Base-by-base conservation (phyloP, 2,113 vertebrate species). In the Cairina moschata region DNA sequence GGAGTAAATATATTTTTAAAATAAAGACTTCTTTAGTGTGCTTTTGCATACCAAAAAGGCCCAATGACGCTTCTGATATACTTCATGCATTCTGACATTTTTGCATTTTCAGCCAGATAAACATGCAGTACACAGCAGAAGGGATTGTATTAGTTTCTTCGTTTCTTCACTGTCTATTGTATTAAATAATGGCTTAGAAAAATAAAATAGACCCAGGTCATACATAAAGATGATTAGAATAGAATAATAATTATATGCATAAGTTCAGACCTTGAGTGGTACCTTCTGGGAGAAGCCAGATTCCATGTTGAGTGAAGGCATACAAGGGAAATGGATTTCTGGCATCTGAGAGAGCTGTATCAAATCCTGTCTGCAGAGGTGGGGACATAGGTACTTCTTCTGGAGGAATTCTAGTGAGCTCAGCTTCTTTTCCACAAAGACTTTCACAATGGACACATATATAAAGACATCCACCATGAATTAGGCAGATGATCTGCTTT, bases 131-230 rank as follows among this genome's bases (percentile, higher is more conserved):
- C 74, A 46, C 69, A 86, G 84, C 77, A 82, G 73, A 81, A 85
- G 71, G 22, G 62, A 93, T 86, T 84, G 83, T 82, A 79, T 97
- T 96, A 81, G 58, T 74, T 96, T 60, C 92, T 96, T 92, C 80
- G 63, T 88, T 93, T 91, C 87, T 92, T 58, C 93, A 82, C 66
- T 72, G 80, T 88, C 83, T 96, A 74, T 81, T 94, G 80, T 93
- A 69, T 92, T 93, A 94, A 97, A 94, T 79, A 97, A 85, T 80
- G 83, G 80, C 86, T 87, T 84, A 86, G 93, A 86, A 93, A 93
- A 94, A 86, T 32, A 96, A 92, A 95, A 89, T 93, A 96, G 96
- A 95, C 89, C 77, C 81, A 92, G 69, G 88, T 90, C 80, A 87
- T 91, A 83, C 88, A 95, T 96, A 96, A 92, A 96, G 80, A 91